Evolutionary conservation across 2,113 vertebrate genomes (phyloP), one percentile per base, ranked within the genome.

Genomic region (Falcunculus frontatus): DNA sequence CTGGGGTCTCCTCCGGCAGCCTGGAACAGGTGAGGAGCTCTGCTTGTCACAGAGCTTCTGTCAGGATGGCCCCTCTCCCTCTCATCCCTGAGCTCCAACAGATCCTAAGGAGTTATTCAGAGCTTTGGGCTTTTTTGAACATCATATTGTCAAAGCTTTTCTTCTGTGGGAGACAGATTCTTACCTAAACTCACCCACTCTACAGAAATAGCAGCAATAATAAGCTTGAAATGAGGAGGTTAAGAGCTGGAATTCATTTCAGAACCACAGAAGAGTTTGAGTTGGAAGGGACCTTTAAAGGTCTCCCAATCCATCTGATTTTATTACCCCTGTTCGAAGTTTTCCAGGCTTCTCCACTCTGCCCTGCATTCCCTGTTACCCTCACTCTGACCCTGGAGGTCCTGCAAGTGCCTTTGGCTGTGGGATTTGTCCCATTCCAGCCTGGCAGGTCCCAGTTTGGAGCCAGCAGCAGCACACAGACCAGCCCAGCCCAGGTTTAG

Each of bases 111-210:
- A 85, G 75, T 67, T 94, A 39, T 69, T 91, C 85, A 56, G 85
- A 77, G 59, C 87, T 94, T 1, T 21, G 39, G 30, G 65, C 41
- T 83, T 73, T 63, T 86, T 65, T 59, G 41, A 90, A 63, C 4
- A 7, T 83, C 52, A 32, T 13, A 56, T 68, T 91, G 85, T 89
- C 87, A 92, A 64, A 78, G 60, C 79, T 89, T 92, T 91, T 77
- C 47, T 83, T 64, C 67, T 83, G 26, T 67, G 63, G 80, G 84
- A 93, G 81, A 69, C 33, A 86, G 46, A 30, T 93, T 72, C 79
- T 74, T 78, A 74, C 68, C 92, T 95, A 70, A 94, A 56, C 87
- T 92, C 93, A 70, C 82, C 55, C 44, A 37, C 83, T 69, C 29
- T 5, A 16, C 85, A 86, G 82, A 91, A 94, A 73, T 79, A 97